Conservation (phyloP, 2,113 vertebrate species). For the Oreamnos americanus region DNA sequence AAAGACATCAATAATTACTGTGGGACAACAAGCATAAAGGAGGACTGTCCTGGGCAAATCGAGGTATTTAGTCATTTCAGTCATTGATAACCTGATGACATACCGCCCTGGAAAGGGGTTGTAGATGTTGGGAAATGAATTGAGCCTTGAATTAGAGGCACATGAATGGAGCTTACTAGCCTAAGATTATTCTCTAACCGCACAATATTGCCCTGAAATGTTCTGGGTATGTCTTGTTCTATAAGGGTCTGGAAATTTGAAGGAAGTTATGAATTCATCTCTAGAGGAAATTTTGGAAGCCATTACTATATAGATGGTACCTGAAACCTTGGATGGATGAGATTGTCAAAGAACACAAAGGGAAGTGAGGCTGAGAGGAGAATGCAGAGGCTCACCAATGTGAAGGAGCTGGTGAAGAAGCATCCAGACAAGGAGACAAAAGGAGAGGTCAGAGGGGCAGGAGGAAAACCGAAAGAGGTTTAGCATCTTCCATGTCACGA, state of each 20-base stretch:
- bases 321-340: background rate
- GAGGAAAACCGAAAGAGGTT: background rate
- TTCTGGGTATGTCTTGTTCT: background rate
- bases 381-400: background rate
- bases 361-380: background rate
- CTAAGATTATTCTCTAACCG: background rate
- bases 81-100: background rate
- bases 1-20: background rate
- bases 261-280: background rate
- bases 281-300: background rate
- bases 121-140: background rate
- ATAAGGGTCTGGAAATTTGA: background rate
- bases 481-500: background rate
- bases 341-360: background rate
- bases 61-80: background rate
- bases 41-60: background rate
- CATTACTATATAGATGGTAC: background rate
- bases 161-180: background rate
- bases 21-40: background rate
- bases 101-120: background rate
- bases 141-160: background rate
- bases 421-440: background rate
- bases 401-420: background rate
- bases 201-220: background rate
- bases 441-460: background rate